Base-by-base conservation (phyloP, 2,888 invertebrate species). In the Eretmocerus hayati region DNA sequence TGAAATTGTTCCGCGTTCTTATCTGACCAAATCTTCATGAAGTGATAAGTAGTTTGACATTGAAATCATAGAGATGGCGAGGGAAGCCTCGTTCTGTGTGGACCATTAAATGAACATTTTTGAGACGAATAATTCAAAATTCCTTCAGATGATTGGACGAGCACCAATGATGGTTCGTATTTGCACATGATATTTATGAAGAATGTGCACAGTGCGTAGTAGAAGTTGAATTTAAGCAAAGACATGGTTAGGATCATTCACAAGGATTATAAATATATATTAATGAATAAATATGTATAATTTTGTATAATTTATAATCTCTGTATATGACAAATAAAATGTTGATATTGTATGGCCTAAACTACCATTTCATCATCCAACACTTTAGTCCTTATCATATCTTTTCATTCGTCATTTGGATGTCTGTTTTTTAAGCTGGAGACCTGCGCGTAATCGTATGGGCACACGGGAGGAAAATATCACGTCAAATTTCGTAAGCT, bases 281-380 rank as follows among this genome's bases (percentile, higher is more conserved):
- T 54, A 52, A 48, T 43, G 54, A 48, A 50, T 40, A 56, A 47
- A 57, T 53, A 60, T 57, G 63, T 61, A 62, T 64, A 62, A 64
- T 65, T 64, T 65, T 65, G 62, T 64, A 65, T 65, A 63, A 65
- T 64, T 65, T 63, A 62, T 65, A 63, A 65, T 65, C 61, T 59
- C 59, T 57, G 59, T 52, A 56, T 59, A 60, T 56, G 58, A 60
- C 56, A 56, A 63, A 64, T 63, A 63, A 63, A 63, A 61, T 61
- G 62, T 64, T 64, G 60, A 63, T 56, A 62, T 56, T 63, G 59
- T 63, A 63, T 60, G 62, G 60, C 61, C 61, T 63, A 60, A 59
- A 53, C 19, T 43, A n/a, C n/a, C n/a, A n/a, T n/a, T n/a, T n/a
- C n/a, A n/a, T n/a, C n/a, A n/a, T n/a, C n/a, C n/a, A n/a, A n/a